Evolutionary conservation across 2,888 invertebrate genomes (phyloP), one percentile per base, ranked within the genome.

Genomic region (Morpho achilles): DNA sequence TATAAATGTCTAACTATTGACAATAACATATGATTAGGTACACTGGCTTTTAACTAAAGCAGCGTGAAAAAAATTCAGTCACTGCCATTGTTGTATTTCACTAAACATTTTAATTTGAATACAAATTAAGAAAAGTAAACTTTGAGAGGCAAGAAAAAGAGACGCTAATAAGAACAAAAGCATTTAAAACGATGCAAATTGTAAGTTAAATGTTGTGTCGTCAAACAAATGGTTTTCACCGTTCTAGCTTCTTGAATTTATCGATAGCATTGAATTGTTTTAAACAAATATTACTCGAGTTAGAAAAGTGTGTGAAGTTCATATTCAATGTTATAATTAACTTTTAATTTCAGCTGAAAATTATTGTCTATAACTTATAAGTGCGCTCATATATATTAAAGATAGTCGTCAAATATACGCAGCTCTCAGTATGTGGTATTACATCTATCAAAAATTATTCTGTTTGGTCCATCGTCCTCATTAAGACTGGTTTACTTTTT

Each of bases 401-500:
- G 32, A 5, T 32, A 32, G 32, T 32, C 32, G 5, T 3, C 0
- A 32, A 32, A 32, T 32, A 32, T 32, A 32, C 32, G 32, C 32
- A 32, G 32, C 32, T 32, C 32, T 32, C 5, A 5, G 53, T 32
- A 32, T 44, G 44, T 44, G 32, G 55, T 45, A 45, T 45, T 45
- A 45, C 9, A 10, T n/a, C 6, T 9, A 43, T 43, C 54, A 52
- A 60, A 60, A 60, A 48, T 45, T 42, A 47, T 50, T 32, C 46
- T 43, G 50, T 41, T 56, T 54, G 56, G 59, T 46, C 61, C n/a
- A 48, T n/a, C 51, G 56, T 8, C 63, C 63, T 56, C 58, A 54
- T 56, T 58, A 61, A 62, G 48, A 61, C 63, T 8, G 58, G 63
- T 63, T 63, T 54, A 49, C 49, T 62, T 62, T 62, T 58, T 55